A percentile compares a stretch with the other conserved stretches of the same genome.
Evolutionary conservation across 1,140 invertebrate species (phyloP).

Genomic region (Linepithema humile): DNA sequence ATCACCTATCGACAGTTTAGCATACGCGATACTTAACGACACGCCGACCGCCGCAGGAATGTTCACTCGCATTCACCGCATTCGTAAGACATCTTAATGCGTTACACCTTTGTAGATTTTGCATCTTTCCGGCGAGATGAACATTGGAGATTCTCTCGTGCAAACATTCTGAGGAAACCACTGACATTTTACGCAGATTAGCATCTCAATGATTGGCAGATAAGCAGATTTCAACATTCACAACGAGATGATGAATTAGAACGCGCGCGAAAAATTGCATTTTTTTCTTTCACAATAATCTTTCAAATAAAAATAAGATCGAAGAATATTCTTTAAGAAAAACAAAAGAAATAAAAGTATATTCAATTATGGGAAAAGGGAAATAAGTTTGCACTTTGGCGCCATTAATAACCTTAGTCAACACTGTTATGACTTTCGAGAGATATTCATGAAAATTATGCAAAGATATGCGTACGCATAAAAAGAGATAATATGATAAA

Average conservation of each 20-base stretch:
- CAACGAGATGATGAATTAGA: not conserved
- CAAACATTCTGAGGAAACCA: constrained; percentile 19
- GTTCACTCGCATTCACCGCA: not conserved
- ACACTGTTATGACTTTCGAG: not conserved
- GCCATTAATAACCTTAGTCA: not conserved
- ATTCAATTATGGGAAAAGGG: not conserved
- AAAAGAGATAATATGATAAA: not conserved
- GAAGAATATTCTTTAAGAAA: not conserved
- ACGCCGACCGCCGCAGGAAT: constrained; percentile 17
- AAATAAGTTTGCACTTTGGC: not conserved
- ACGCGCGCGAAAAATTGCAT: not conserved
- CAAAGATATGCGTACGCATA: not conserved
- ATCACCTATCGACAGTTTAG: constrained; percentile 7
- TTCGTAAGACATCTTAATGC: constrained; percentile 9
- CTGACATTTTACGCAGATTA: constrained; percentile 33
- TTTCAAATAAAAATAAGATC: not conserved
- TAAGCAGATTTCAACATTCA: not conserved
- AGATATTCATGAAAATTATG: constrained; percentile 38
- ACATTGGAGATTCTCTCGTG: not conserved
- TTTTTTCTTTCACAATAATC: not conserved
- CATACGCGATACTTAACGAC: not conserved
- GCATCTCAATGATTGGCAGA: constrained; percentile 13
- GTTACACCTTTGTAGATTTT: constrained; percentile 40
- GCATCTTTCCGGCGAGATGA: constrained; percentile 12
- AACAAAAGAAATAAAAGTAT: not conserved